Conservation (phyloP, 2,797 vertebrate species). For the Cynodonichthys magdalenae region DNA sequence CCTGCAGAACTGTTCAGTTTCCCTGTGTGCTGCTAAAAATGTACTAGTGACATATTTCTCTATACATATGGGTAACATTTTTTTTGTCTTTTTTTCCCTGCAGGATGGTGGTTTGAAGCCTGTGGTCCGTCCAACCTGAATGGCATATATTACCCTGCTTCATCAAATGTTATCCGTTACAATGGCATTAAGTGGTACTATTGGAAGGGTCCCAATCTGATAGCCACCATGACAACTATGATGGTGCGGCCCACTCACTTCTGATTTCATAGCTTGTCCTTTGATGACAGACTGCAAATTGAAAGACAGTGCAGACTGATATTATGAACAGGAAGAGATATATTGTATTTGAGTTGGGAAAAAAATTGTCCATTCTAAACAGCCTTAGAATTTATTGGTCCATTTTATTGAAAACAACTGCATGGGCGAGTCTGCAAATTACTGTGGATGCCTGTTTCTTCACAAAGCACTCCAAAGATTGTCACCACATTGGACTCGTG, state of each 20-base stretch:
- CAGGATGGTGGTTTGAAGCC: conserved; percentile 86
- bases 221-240: conserved; percentile 81
- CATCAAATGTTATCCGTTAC: conserved; percentile 79
- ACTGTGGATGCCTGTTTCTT: neutral
- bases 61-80: conserved; percentile 45
- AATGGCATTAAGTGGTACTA: conserved; percentile 90
- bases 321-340: conserved; percentile 24
- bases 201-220: conserved; percentile 86
- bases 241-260: conserved; percentile 85
- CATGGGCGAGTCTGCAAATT: neutral
- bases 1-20: conserved; percentile 47
- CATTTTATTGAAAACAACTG: neutral
- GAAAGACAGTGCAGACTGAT: conserved; percentile 7
- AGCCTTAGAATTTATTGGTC: neutral
- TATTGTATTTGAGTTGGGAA: neutral
- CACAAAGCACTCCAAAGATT: neutral
- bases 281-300: conserved; percentile 5
- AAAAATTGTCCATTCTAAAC: neutral
- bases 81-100: conserved; percentile 43
- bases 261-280: conserved; percentile 38
- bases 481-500: neutral
- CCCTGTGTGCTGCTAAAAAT: conserved; percentile 47
- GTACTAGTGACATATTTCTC: conserved; percentile 52
- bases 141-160: conserved; percentile 82
- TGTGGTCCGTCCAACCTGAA: conserved; percentile 88